Evolutionary conservation across 2,113 vertebrate species (phyloP).

Genomic region (Gallinago paraguaiae): DNA sequence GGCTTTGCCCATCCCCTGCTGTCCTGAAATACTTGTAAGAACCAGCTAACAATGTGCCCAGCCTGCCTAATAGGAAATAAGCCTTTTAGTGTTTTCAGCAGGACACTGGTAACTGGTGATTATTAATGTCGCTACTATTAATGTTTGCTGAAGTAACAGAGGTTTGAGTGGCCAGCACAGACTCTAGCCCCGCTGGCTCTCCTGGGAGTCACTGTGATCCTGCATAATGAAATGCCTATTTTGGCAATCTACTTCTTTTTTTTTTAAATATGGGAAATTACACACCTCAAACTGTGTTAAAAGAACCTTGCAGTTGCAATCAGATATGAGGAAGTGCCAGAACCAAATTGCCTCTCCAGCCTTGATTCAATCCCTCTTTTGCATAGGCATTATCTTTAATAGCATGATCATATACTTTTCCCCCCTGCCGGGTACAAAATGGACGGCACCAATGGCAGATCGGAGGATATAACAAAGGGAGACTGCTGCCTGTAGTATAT

Average conservation of each 20-base stretch:
- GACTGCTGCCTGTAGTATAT: not conserved
- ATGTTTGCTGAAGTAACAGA: not conserved
- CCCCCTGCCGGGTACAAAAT: not conserved
- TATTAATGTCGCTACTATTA: not conserved
- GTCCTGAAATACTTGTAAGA: not conserved
- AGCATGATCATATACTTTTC: conserved; percentile 19
- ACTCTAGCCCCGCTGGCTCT: not conserved
- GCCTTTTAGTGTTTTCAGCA: not conserved
- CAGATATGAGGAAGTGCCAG: conserved; percentile 35
- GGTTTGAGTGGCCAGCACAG: not conserved
- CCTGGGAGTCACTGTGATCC: not conserved
- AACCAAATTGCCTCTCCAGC: conserved; percentile 49
- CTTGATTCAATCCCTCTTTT: conserved; percentile 42
- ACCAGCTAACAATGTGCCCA: not conserved
- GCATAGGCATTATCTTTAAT: conserved; percentile 55
- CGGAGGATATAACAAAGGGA: not conserved
- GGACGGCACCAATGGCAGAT: not conserved
- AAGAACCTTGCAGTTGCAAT: conserved; percentile 25
- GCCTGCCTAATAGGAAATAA: not conserved
- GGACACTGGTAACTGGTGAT: not conserved
- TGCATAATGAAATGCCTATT: not conserved
- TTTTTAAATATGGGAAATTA: not conserved
- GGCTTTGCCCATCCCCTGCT: not conserved
- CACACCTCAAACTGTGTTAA: conserved; percentile 13
- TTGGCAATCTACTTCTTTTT: not conserved